A percentile compares a stretch with the other conserved stretches of the same genome.
phyloP scores from a whole-genome alignment of 2,113 vertebrate genomes.

The Apistogramma diplotaenia region DNA sequence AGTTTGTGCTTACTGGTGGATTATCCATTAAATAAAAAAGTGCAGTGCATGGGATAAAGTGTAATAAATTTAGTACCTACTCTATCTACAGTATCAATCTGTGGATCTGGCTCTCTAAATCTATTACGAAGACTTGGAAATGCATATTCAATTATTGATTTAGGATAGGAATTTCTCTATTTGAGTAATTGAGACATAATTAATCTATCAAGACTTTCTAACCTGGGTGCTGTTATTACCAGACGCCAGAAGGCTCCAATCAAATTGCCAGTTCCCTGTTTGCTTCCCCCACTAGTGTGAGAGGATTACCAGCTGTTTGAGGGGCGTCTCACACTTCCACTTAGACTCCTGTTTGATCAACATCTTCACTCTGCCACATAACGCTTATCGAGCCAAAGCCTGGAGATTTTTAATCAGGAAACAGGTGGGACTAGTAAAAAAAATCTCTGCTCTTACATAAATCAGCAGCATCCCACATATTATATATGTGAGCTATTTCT shows the following conservation, averaged over 20 bases:
- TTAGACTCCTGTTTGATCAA: constrained; percentile 36
- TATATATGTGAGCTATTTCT: neutral
- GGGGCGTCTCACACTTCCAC: neutral
- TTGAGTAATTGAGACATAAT: neutral
- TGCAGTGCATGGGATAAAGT: no score
- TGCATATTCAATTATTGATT: neutral
- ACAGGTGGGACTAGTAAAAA: neutral
- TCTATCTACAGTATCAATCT: no score
- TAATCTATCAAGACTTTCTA: neutral
- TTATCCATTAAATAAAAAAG: no score
- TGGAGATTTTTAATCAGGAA: neutral
- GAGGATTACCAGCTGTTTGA: constrained; percentile 32
- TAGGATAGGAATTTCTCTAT: neutral
- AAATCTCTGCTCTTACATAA: no score
- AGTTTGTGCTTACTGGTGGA: no score
- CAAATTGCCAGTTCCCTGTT: neutral
- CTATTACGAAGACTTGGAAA: neutral
- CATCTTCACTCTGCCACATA: neutral
- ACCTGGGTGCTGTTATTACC: neutral
- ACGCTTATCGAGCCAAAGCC: neutral
- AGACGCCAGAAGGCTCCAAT: neutral
- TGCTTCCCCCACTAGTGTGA: constrained; percentile 1
- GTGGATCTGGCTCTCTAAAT: neutral
- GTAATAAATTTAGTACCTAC: neutral
- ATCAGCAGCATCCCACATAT: neutral